These are phyloP conservation scores for Nomada goodeniana DNA, from an alignment of 2,888 invertebrate species.

Conservation along the genomic window DNA sequence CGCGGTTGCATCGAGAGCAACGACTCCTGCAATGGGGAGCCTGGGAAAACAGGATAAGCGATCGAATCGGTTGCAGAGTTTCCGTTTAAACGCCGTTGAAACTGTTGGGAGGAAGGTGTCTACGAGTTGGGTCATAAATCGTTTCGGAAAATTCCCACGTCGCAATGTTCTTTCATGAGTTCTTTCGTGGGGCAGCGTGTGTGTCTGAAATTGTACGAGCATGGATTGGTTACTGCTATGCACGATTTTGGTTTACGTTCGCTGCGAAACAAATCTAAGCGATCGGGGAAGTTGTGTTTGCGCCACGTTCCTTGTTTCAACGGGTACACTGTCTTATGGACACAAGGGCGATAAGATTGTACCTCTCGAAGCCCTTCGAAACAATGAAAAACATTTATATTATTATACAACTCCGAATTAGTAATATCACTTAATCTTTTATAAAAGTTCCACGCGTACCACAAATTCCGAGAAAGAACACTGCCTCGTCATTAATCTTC, in stretches of 20 bases:
- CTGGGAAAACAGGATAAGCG: slow-evolving; percentile 14
- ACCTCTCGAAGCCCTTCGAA: too few relatives aligned
- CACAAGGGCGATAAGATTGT: too few relatives aligned
- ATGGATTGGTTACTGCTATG: background rate
- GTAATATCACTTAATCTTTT: too few relatives aligned
- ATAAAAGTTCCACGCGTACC: too few relatives aligned
- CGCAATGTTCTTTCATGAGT: slow-evolving; percentile 13
- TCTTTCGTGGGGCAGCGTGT: background rate
- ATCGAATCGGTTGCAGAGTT: slow-evolving; percentile 23
- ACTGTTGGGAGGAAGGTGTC: background rate
- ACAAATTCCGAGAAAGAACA: too few relatives aligned
- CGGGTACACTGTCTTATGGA: too few relatives aligned
- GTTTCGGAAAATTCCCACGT: slow-evolving; percentile 16
- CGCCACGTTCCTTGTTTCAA: background rate
- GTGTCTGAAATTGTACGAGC: too few relatives aligned
- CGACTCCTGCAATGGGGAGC: background rate
- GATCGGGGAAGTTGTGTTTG: background rate
- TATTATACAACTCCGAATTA: too few relatives aligned
- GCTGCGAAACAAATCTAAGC: background rate
- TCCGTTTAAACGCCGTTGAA: background rate
- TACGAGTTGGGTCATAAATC: background rate
- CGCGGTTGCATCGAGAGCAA: background rate
- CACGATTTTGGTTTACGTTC: background rate
- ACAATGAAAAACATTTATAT: too few relatives aligned
- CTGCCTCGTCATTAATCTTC: background rate